Conservation (phyloP, 92 coral and sea anemone genomes). For the Meandrina meandrites region DNA sequence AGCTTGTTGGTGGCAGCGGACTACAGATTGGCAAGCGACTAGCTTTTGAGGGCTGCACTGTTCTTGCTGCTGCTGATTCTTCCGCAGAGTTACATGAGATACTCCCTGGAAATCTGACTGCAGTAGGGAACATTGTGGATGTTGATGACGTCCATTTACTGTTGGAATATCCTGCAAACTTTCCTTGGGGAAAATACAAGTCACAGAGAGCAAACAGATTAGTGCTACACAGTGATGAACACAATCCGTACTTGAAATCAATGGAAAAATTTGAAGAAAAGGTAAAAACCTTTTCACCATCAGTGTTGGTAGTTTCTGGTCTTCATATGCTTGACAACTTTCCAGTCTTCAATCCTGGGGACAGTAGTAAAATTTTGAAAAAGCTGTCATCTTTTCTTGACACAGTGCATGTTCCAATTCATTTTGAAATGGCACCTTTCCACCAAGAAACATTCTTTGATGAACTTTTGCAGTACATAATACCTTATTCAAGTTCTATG, state of each 20-base stretch:
- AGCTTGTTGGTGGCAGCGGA: slow-evolving; percentile 81
- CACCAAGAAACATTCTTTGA: slow-evolving; percentile 80
- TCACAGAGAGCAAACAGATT: slow-evolving; percentile 86
- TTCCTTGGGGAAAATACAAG: slow-evolving; percentile 78
- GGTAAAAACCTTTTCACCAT: slow-evolving; percentile 62
- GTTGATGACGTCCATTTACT: slow-evolving; percentile 79
- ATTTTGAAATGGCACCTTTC: slow-evolving; percentile 95
- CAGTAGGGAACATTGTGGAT: slow-evolving; percentile 66
- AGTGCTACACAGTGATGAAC: slow-evolving; percentile 83
- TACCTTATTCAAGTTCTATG: slow-evolving; percentile 84
- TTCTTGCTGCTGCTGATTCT: slow-evolving; percentile 73
- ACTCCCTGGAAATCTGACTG: slow-evolving; percentile 57
- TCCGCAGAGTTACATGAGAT: slow-evolving; percentile 47
- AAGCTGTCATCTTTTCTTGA: slow-evolving; percentile 65
- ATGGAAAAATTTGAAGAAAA: slow-evolving; percentile 57
- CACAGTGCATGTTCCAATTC: slow-evolving; percentile 66
- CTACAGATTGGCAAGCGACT: slow-evolving; percentile 73
- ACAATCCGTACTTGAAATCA: slow-evolving; percentile 78
- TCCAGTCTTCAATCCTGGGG: slow-evolving; percentile 67
- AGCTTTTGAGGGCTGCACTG: slow-evolving; percentile 69
- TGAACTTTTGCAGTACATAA: slow-evolving; percentile 72
- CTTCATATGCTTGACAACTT: slow-evolving; percentile 91
- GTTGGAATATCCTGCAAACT: slow-evolving; percentile 74
- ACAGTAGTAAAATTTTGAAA: slow-evolving; percentile 62
- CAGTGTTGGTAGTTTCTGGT: slow-evolving; percentile 77